Evolutionary conservation across 2,888 invertebrate genomes (phyloP).

Genomic region (Thelaira solivaga): DNA sequence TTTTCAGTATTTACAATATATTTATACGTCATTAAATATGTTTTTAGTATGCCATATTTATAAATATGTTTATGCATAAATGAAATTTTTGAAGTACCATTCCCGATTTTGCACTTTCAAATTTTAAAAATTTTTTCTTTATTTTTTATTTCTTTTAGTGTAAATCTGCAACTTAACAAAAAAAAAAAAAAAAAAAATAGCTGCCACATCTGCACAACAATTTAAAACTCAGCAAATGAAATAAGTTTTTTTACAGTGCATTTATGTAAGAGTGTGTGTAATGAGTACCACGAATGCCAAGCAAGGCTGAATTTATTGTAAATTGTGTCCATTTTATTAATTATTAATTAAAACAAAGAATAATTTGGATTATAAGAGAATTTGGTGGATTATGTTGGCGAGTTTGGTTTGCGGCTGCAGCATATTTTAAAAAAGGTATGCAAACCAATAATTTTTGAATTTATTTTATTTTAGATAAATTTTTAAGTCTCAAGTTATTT

Average conservation of each 20-base stretch:
- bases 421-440: constrained; percentile 48
- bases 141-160: constrained; percentile 42
- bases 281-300: no score
- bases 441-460: no score
- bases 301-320: no score
- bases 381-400: constrained; percentile 9
- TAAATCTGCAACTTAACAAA: constrained; percentile 14
- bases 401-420: constrained; percentile 23
- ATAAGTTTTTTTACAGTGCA: neutral
- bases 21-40: no score
- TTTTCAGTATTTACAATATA: no score
- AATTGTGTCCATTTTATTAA: no score
- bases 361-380: neutral
- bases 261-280: neutral
- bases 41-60: no score
- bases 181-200: neutral
- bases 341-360: no score
- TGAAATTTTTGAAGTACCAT: no score
- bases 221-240: neutral
- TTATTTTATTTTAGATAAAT: no score
- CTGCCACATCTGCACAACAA: constrained; percentile 33
- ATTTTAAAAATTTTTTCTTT: neutral
- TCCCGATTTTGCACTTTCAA: neutral
- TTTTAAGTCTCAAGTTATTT: no score
- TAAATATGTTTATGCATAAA: no score